Conservation (phyloP, 2,888 invertebrate species). For the Galerucella calmariensis region DNA sequence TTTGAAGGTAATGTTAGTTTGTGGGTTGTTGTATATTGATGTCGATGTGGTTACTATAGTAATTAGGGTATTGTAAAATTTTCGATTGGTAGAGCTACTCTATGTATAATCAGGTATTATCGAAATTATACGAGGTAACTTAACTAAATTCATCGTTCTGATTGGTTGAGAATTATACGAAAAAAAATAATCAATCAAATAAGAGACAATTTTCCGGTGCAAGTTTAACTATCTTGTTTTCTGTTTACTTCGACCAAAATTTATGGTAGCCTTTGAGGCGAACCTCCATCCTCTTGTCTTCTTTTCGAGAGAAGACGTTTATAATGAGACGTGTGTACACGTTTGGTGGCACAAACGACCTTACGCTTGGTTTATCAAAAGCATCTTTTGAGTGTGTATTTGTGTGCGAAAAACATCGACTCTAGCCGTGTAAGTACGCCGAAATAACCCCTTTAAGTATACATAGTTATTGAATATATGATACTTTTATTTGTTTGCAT, state of each 20-base stretch:
- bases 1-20: too few relatives aligned
- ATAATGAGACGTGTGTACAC: slow-evolving; percentile 47
- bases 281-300: slow-evolving; percentile 20
- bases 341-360: slow-evolving; percentile 55
- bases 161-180: too few relatives aligned
- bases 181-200: neutral
- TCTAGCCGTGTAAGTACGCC: slow-evolving; percentile 54
- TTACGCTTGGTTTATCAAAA: slow-evolving; percentile 62
- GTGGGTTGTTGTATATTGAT: too few relatives aligned
- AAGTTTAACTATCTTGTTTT: neutral
- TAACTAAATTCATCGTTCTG: too few relatives aligned
- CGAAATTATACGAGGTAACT: too few relatives aligned
- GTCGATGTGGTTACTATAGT: too few relatives aligned
- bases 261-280: neutral
- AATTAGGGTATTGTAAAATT: too few relatives aligned
- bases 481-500: too few relatives aligned
- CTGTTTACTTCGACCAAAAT: slow-evolving; percentile 1
- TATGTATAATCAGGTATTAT: too few relatives aligned
- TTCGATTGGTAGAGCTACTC: too few relatives aligned
- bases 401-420: slow-evolving; percentile 34
- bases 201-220: neutral
- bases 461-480: neutral
- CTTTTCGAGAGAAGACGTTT: slow-evolving; percentile 41
- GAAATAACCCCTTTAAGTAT: slow-evolving; percentile 54
- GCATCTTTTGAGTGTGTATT: slow-evolving; percentile 56